Evolutionary conservation across 2,797 vertebrate species (phyloP), one percentile per base, ranked within the genome.

Genomic region (Hemibagrus guttatus): DNA sequence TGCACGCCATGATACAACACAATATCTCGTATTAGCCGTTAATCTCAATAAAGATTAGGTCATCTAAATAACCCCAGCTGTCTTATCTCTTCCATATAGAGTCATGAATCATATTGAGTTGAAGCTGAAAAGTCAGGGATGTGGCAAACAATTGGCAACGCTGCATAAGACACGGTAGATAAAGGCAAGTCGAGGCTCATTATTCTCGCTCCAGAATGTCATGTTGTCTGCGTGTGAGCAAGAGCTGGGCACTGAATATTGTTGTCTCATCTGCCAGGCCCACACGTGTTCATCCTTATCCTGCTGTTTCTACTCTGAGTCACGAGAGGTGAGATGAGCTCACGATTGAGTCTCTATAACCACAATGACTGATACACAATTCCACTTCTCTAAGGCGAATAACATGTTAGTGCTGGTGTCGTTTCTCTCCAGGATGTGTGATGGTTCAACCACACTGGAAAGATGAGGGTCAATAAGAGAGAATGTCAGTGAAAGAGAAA

Each of bases 251-350:
- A 26, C 9, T 39, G 56, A 59, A 61, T 23, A 64, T 75, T 83
- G 85, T 86, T 86, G 69, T 64, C 69, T 66, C 59, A 16, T 66
- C 69, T 82, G 28, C 79, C 64, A 52, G 69, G 69, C 69, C 80
- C 85, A 86, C 85, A 64, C 85, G 39, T 39, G 64, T 26, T 82
- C 79, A 0, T 81, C 56, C 52, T 4, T 52, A 63, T 83, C 49
- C 49, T 83, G 54, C 71, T 61, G 80, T 72, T 64, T 49, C 46
- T 49, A 49, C 35, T 87, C 59, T 83, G 80, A 86, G 68, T 83
- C 85, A 81, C 52, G 46, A 49, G 12, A 49, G 49, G 80, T 14
- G 6, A 49, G 19, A 80, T 6, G 31, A 42, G 76, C 78, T 80
- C 78, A 80, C 35, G 78, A 26, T n/a, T n/a, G 58, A 61, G 21